These are phyloP conservation scores for Lacerta bilineata DNA, from an alignment of 2,797 vertebrate genomes.

Conservation along the genomic window DNA sequence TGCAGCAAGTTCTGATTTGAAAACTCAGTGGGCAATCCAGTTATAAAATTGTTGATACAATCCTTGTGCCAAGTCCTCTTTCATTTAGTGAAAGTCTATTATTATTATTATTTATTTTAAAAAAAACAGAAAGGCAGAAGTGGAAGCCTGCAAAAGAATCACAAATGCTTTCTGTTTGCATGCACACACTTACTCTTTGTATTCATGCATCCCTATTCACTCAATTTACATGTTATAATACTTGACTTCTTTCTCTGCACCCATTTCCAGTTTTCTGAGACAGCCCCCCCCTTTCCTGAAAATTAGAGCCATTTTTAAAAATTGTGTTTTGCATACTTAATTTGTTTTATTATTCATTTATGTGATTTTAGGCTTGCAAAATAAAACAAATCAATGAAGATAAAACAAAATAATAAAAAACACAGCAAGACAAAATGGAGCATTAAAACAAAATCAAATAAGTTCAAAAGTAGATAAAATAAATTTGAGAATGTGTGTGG, in stretches of 20 bases:
- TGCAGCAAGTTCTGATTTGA: slow-evolving; percentile 29
- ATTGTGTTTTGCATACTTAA: background rate
- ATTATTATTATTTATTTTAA: background rate
- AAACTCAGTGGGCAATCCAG: slow-evolving; percentile 60
- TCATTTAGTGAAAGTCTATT: background rate
- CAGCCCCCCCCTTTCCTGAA: background rate
- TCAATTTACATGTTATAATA: background rate
- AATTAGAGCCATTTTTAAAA: background rate
- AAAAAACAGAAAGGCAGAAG: background rate
- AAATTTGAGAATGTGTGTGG: too few relatives aligned
- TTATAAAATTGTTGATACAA: background rate
- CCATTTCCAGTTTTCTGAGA: background rate
- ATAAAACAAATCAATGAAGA: background rate
- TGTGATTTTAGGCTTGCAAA: too few relatives aligned
- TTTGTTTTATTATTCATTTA: background rate
- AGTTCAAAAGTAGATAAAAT: background rate
- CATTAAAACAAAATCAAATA: background rate
- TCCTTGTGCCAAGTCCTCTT: background rate
- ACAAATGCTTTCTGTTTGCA: slow-evolving; percentile 5
- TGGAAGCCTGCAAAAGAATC: slow-evolving; percentile 9
- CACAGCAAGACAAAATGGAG: background rate
- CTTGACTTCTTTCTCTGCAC: background rate
- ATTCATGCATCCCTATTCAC: background rate
- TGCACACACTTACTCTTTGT: background rate
- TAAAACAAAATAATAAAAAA: background rate